These are phyloP conservation scores for Python bivittatus DNA, from an alignment of 2,113 vertebrate species.

Conservation along the genomic window DNA sequence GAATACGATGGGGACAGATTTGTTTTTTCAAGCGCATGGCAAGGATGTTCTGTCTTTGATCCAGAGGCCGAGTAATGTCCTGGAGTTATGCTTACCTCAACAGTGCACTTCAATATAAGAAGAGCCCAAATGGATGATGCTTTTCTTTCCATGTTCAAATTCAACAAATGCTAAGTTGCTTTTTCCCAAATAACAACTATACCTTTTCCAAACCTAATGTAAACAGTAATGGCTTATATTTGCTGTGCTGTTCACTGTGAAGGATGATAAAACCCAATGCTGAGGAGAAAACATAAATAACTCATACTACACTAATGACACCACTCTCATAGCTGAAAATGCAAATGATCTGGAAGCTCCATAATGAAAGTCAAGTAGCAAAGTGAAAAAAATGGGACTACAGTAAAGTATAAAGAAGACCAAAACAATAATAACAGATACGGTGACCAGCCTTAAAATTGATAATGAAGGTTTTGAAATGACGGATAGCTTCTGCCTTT, in stretches of 20 bases:
- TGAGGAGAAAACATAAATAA: neutral
- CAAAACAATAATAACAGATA: neutral
- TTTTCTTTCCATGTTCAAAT: conserved; percentile 33
- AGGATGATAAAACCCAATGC: neutral
- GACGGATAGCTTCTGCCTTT: neutral
- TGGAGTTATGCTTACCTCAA: conserved; percentile 34
- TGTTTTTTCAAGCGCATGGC: neutral
- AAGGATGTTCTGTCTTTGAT: neutral
- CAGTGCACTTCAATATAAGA: neutral
- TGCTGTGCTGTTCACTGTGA: neutral
- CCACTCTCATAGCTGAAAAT: neutral
- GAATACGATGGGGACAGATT: conserved; percentile 13
- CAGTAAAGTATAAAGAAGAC: neutral
- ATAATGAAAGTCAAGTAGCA: neutral
- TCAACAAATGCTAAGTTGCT: neutral
- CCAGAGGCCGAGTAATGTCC: neutral
- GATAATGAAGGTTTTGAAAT: neutral
- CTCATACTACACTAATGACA: neutral
- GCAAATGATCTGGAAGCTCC: neutral
- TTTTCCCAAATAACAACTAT: neutral
- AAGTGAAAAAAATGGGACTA: neutral
- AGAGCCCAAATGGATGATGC: neutral
- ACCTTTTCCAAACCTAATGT: conserved; percentile 3
- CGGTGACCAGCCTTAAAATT: neutral
- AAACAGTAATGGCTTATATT: neutral